phyloP scores from a whole-genome alignment of 1,140 invertebrate genomes.

The Heliothis subflexa region DNA sequence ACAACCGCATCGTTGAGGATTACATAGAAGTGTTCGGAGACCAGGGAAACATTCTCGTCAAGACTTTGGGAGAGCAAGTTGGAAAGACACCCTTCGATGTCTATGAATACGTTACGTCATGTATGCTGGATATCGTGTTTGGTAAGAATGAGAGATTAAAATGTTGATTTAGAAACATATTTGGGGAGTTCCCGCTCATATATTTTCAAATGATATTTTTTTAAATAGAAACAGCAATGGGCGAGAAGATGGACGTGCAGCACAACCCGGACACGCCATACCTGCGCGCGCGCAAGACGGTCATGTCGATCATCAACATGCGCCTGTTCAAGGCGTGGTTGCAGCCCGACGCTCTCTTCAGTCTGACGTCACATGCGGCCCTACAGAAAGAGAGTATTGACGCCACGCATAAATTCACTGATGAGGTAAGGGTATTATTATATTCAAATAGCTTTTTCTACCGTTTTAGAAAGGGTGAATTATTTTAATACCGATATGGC shows the following conservation, averaged over 20 bases:
- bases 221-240: constrained; percentile 73
- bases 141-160: constrained; percentile 81
- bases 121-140: constrained; percentile 92
- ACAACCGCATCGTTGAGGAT: constrained; percentile 91
- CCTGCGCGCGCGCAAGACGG: constrained; percentile 68
- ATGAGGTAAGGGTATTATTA: constrained; percentile 60
- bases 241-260: constrained; percentile 76
- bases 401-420: constrained; percentile 73
- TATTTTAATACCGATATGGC: too few relatives aligned
- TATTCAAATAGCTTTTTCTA: too few relatives aligned
- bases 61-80: constrained; percentile 84
- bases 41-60: constrained; percentile 87
- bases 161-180: too few relatives aligned
- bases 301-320: constrained; percentile 76
- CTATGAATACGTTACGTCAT: constrained; percentile 88
- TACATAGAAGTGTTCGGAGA: constrained; percentile 91
- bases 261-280: constrained; percentile 73
- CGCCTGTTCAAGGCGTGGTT: constrained; percentile 76
- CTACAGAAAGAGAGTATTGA: constrained; percentile 70
- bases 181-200: too few relatives aligned
- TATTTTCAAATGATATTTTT: too few relatives aligned
- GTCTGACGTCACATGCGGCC: constrained; percentile 67
- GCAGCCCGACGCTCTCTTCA: constrained; percentile 72
- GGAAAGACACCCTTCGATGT: constrained; percentile 86
- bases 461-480: too few relatives aligned